Evolutionary conservation across 2,888 invertebrate species (phyloP).

Genomic region (Ypsolopha sequella): DNA sequence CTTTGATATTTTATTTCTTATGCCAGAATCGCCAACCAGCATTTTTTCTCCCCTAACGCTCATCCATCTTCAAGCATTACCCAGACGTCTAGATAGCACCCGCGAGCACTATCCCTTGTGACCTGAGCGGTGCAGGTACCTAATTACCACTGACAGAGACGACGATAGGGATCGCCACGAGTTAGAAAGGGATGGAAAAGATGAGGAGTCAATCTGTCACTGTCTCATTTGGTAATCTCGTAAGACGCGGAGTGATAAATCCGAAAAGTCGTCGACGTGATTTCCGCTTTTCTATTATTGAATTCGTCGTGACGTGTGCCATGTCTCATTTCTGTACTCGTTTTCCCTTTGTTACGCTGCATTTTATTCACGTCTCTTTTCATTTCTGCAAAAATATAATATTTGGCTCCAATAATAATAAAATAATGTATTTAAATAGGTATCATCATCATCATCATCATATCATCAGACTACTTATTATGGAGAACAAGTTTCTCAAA

Average conservation of each 20-base stretch:
- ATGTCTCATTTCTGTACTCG: slow-evolving; percentile 15
- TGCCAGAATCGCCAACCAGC: slow-evolving; percentile 4
- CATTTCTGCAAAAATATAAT: too few species aligned
- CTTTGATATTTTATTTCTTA: too few species aligned
- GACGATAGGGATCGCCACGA: slow-evolving; percentile 19
- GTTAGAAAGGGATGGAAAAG: slow-evolving; percentile 26
- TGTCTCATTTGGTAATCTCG: slow-evolving; percentile 63
- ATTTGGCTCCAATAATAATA: too few species aligned
- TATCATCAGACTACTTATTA: too few species aligned
- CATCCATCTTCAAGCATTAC: slow-evolving; percentile 60
- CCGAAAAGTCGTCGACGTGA: slow-evolving; percentile 40
- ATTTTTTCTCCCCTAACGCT: slow-evolving; percentile 23
- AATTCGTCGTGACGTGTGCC: slow-evolving; percentile 30
- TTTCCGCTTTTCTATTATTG: slow-evolving; percentile 44
- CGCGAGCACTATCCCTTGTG: slow-evolving; percentile 39
- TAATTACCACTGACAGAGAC: slow-evolving; percentile 44
- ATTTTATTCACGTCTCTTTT: too few species aligned
- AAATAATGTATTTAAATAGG: too few species aligned
- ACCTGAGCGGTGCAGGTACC: slow-evolving; percentile 62
- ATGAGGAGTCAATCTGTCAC: slow-evolving; percentile 58
- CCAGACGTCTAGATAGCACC: slow-evolving; percentile 54
- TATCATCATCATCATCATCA: too few species aligned
- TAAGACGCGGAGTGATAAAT: slow-evolving; percentile 56
- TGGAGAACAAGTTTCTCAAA: too few species aligned
- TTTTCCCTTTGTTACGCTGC: too few species aligned